Evolutionary conservation across 2,888 invertebrate species (phyloP).

Genomic region (Drosophila kambysellisi): DNA sequence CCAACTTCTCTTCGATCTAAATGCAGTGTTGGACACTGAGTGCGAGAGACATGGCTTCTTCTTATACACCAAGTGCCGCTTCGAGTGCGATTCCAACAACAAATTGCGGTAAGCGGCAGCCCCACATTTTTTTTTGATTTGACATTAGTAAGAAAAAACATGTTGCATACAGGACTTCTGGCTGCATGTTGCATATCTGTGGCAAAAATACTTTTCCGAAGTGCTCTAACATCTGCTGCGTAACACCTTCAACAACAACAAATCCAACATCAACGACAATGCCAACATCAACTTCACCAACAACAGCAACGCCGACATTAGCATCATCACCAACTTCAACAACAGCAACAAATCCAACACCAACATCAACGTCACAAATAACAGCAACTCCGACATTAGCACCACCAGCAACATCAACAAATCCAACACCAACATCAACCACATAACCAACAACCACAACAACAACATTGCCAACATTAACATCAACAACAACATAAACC

Average conservation of each 20-base stretch:
- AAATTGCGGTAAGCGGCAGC: not conserved
- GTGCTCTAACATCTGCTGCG: constrained; percentile 40
- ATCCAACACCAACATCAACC: not conserved
- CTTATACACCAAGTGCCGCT: not conserved
- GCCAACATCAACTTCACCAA: not conserved
- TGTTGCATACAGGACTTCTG: not conserved
- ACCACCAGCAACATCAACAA: constrained; percentile 2
- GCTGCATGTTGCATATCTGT: not conserved
- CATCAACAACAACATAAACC: not conserved
- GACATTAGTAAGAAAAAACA: not conserved
- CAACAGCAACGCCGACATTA: not conserved
- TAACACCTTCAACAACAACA: constrained; percentile 9
- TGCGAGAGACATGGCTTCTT: not conserved
- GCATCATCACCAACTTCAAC: not conserved
- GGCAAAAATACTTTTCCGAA: constrained; percentile 1
- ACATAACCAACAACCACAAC: not conserved
- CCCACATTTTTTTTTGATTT: not conserved
- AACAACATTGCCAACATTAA: not conserved
- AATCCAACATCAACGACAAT: constrained; percentile 10
- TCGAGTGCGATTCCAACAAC: not conserved
- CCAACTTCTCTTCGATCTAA: not conserved
- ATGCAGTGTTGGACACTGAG: not conserved
- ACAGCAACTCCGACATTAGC: not conserved
- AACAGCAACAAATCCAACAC: not conserved
- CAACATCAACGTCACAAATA: not conserved